Evolutionary conservation across 2,113 vertebrate genomes (phyloP).

Genomic region (Platysteira castanea): DNA sequence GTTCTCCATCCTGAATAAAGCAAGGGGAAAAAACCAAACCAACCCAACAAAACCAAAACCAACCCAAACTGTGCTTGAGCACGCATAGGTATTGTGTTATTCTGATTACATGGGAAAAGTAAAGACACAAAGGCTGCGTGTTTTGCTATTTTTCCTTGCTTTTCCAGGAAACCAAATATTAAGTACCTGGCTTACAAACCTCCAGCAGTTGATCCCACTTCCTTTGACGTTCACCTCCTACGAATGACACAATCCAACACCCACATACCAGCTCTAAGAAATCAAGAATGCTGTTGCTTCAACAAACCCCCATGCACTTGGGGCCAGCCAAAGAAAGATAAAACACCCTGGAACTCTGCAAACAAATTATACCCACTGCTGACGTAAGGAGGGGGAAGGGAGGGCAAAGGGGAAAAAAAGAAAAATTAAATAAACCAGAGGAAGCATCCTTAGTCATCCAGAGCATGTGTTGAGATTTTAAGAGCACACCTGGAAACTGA

Average conservation of each 20-base stretch:
- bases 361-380: neutral
- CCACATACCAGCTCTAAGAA: slow-evolving; percentile 1
- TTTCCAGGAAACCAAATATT: slow-evolving; percentile 59
- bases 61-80: neutral
- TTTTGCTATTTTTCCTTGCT: slow-evolving; percentile 5
- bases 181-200: slow-evolving; percentile 37
- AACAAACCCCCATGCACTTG: neutral
- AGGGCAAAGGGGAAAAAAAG: neutral
- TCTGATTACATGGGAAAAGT: neutral
- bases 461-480: neutral
- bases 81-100: neutral
- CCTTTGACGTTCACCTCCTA: slow-evolving; percentile 51
- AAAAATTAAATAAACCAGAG: neutral
- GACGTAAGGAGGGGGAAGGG: neutral
- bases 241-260: slow-evolving; percentile 48
- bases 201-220: slow-evolving; percentile 31
- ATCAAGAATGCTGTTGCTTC: neutral
- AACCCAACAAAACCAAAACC: neutral
- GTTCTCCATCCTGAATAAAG: neutral
- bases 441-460: neutral
- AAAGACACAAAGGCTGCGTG: neutral
- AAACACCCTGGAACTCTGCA: neutral
- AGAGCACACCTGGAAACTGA: neutral
- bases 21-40: neutral
- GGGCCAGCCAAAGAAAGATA: slow-evolving; percentile 3